Evolutionary conservation across 1,140 invertebrate genomes (phyloP).

Genomic region (Nymphalis io): DNA sequence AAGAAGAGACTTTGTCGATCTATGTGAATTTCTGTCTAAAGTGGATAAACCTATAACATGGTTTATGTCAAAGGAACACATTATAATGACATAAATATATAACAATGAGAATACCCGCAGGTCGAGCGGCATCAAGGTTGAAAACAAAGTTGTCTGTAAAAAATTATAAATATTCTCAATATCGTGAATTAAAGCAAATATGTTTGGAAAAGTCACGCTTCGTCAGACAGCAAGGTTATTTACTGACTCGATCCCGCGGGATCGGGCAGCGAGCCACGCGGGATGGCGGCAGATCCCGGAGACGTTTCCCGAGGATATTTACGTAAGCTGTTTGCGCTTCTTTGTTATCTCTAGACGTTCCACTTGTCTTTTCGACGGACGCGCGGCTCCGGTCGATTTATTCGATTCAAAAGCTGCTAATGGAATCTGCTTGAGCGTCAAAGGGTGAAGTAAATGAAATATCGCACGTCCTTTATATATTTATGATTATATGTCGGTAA

Average conservation of each 20-base stretch:
- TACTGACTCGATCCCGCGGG: neutral
- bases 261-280: neutral
- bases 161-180: neutral
- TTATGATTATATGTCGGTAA: neutral
- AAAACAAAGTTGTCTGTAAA: neutral
- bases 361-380: conserved; percentile 10
- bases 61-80: no score
- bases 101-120: no score
- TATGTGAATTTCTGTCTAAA: no score
- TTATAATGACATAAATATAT: no score
- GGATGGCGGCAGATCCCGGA: neutral
- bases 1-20: no score
- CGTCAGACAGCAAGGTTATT: neutral
- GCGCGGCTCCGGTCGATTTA: neutral
- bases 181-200: neutral
- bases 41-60: no score
- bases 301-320: conserved; percentile 7
- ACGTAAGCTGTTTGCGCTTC: conserved; percentile 14
- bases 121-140: no score
- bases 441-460: conserved; percentile 1
- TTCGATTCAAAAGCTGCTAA: neutral
- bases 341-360: conserved; percentile 14
- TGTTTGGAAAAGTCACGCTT: neutral
- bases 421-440: neutral
- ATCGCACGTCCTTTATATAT: neutral